Percentiles rank a stretch among this genome's conserved stretches.
Evolutionary conservation across 2,888 invertebrate species (phyloP).

Genomic region (Eupithecia abbreviata): DNA sequence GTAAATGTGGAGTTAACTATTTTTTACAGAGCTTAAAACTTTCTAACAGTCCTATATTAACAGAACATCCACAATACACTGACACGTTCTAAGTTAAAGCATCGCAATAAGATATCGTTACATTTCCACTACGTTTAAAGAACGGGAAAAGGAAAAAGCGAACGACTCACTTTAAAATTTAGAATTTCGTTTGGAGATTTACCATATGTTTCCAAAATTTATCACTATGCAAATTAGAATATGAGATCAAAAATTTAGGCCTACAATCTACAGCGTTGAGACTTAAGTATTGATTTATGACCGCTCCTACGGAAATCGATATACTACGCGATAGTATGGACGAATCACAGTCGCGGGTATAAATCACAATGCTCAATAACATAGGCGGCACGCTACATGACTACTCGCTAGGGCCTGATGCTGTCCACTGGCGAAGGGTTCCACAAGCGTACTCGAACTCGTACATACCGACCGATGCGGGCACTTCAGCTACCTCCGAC

Average conservation of each 20-base stretch:
- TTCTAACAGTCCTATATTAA: slow-evolving; percentile 73
- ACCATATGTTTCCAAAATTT: slow-evolving; percentile 77
- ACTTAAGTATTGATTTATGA: slow-evolving; percentile 79
- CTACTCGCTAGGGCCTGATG: slow-evolving; percentile 64
- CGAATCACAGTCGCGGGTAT: slow-evolving; percentile 80
- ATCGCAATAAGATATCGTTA: slow-evolving; percentile 83
- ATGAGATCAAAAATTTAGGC: slow-evolving; percentile 84
- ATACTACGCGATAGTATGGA: slow-evolving; percentile 77
- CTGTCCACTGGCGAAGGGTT: slow-evolving; percentile 61
- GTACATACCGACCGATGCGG: slow-evolving; percentile 46
- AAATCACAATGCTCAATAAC: slow-evolving; percentile 77
- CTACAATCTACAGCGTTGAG: slow-evolving; percentile 81
- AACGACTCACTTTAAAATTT: slow-evolving; percentile 75
- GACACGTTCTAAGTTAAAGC: slow-evolving; percentile 82
- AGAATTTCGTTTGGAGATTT: slow-evolving; percentile 78
- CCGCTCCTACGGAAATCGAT: slow-evolving; percentile 75
- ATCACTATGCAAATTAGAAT: slow-evolving; percentile 84
- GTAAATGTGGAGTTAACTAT: slow-evolving; percentile 66
- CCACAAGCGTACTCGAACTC: slow-evolving; percentile 58
- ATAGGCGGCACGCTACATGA: slow-evolving; percentile 80
- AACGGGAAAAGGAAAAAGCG: slow-evolving; percentile 66
- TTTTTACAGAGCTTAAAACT: slow-evolving; percentile 68
- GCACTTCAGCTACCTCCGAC: slow-evolving; percentile 49
- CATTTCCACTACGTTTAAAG: slow-evolving; percentile 76
- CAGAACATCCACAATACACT: slow-evolving; percentile 75